Base-by-base conservation (phyloP, 2,113 vertebrate genomes). In the Rhipidura dahli region DNA sequence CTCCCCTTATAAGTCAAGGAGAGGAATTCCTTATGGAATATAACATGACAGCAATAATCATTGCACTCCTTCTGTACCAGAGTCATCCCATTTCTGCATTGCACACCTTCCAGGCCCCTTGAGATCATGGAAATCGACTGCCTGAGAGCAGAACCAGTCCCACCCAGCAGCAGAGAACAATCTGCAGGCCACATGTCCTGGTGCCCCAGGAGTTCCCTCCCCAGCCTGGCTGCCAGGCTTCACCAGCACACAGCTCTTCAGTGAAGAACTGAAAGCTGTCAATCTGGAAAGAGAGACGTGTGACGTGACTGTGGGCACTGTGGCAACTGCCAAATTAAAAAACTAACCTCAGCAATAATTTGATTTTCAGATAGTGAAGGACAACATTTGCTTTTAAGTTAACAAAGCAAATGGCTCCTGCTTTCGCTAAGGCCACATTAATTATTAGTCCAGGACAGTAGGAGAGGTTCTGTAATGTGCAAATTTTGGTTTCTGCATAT, bases 221-320 rank as follows among this genome's bases (percentile, higher is more conserved):
- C 7, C 6, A 0, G 0, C 33, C 31, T 33, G 47, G 13, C 64
- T 84, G 33, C 69, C 63, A 61, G 27, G 37, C 15, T 45, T 27
- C 30, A 24, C n/a, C 44, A 64, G 49, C 1, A 19, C 75, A 45
- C 19, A 18, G 24, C 19, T 56, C 40, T 33, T 14, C 28, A 26
- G 5, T 10, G 4, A n/a, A 14, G 1, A 31, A n/a, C 30, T 35
- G 40, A 78, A 59, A 79, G 11, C 10, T 75, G 27, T 30, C 40
- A 33, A 2, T 23, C 10, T 2, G 3, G 42, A 66, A 22, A 68
- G 23, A 35, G n/a, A 39, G 7, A 33, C 0, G 1, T 11, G 11
- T 13, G 33, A 42, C 15, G 2, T 4, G 4, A 18, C 1, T 37
- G 21, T 22, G 45, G 33, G 13, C 16, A 31, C 22, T 9, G 2